A percentile compares a stretch with the other conserved stretches of the same genome.
phyloP scores from a whole-genome alignment of 2,113 vertebrate genomes.

The Progne subis region DNA sequence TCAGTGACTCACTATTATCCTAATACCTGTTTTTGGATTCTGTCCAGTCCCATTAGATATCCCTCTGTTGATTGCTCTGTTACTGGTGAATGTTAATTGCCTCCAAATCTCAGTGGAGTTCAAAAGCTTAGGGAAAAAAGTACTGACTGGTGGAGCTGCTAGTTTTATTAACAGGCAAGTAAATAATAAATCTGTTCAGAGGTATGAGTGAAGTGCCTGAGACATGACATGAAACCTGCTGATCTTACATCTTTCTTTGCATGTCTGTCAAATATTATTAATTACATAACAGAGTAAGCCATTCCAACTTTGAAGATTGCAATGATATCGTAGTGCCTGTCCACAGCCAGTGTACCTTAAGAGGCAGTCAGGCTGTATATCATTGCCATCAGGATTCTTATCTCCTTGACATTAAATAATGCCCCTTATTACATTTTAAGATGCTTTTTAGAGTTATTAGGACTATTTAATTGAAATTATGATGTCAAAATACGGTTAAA shows the following conservation, averaged over 20 bases:
- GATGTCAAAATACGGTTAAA: not conserved
- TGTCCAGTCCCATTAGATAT: constrained; percentile 82
- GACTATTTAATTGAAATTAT: constrained; percentile 6
- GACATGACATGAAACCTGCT: constrained; percentile 14
- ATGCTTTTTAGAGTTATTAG: not conserved
- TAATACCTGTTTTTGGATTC: constrained; percentile 82
- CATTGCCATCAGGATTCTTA: not conserved
- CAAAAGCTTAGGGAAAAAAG: constrained; percentile 65
- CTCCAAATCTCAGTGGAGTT: constrained; percentile 78
- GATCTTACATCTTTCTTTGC: constrained; percentile 40
- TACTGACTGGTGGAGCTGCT: constrained; percentile 65
- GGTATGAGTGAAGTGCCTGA: constrained; percentile 41
- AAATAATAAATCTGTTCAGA: constrained; percentile 73
- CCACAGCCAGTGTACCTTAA: not conserved
- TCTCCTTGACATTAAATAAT: not conserved
- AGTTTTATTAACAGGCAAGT: constrained; percentile 73
- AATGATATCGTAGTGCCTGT: not conserved
- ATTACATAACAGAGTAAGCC: not conserved
- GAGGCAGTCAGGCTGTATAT: not conserved
- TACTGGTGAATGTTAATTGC: constrained; percentile 84
- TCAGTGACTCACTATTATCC: constrained; percentile 77
- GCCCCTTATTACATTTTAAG: not conserved
- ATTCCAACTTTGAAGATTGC: not conserved
- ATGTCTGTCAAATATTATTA: constrained; percentile 33
- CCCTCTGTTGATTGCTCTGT: constrained; percentile 80